Evolutionary conservation across 1,140 invertebrate species (phyloP), one percentile per base, ranked within the genome.

Genomic region (Drosophila ogumai): DNA sequence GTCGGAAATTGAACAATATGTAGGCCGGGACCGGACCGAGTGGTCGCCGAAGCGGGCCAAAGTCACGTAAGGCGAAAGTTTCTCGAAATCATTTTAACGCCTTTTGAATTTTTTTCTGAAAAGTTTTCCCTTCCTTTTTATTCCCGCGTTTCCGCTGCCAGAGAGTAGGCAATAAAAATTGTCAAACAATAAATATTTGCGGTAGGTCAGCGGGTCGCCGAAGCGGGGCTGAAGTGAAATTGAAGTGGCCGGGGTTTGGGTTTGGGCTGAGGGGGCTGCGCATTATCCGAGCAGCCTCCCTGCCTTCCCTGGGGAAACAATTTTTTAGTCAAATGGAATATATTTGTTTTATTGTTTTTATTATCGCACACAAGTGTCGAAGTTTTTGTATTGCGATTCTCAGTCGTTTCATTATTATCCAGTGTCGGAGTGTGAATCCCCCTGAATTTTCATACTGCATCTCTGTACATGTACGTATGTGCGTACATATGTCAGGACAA

Each of bases 131-230:
- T 36, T 19, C 40, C 38, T 32, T 52, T 41, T 19, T 49, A 25
- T 32, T 13, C 15, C 13, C 40, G 56, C 46, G 40, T 22, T 47
- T 74, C 60, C 78, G 56, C 31, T 60, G 79, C 71, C 75, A 57
- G 78, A 86, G 81, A 85, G 82, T 78, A 86, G 82, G 82, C 82
- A 87, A 87, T 87, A 76, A 79, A 87, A 88, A 88, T 87, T 87
- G 82, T 82, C 79, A 87, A 88, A 88, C 84, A 88, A 88, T 88
- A 82, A 82, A 86, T 87, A 87, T 79, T 86, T 87, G 74, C 58
- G 34, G 64, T 85, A 72, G 75, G 75, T 78, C 82, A 77, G 73
- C 60, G 65, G 56, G 57, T 47, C 75, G 43, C 38, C 32, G 38
- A 22, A n/a, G 40, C 34, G 40, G 38, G 32, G 9, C 25, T 34